These are phyloP conservation scores for Riparia riparia DNA, from an alignment of 2,113 vertebrate genomes.

Conservation along the genomic window DNA sequence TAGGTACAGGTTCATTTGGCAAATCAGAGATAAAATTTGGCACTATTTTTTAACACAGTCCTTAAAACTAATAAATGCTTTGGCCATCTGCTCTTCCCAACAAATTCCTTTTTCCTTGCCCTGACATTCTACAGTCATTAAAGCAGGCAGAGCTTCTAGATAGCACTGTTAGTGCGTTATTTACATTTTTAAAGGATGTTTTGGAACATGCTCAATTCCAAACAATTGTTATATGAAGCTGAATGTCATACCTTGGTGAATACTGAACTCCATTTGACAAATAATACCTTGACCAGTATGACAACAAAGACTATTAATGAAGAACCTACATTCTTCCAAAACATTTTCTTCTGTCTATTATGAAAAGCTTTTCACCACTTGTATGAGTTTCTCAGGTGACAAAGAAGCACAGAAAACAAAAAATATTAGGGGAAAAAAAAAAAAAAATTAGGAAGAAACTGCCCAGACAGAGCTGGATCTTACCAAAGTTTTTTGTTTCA, in stretches of 20 bases:
- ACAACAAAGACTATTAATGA: background rate
- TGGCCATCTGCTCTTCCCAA: background rate
- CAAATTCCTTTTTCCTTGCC: background rate
- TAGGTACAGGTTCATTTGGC: background rate
- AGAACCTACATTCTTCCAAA: background rate
- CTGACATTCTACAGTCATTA: background rate
- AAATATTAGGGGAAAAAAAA: background rate
- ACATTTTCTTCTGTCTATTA: conserved; percentile 18
- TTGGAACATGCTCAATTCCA: background rate
- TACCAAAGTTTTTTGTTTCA: background rate
- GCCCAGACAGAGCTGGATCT: background rate
- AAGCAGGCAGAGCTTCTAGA: background rate
- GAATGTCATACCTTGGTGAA: background rate
- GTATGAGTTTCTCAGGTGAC: background rate
- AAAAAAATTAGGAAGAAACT: no score
- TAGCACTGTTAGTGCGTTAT: background rate
- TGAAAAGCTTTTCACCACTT: background rate
- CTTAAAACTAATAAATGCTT: background rate
- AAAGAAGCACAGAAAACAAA: background rate
- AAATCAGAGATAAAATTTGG: background rate
- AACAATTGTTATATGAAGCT: conserved; percentile 22
- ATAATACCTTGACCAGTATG: background rate
- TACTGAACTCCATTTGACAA: conserved; percentile 22
- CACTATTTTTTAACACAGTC: background rate
- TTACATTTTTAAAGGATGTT: background rate